These are phyloP conservation scores for Rhysida immarginata DNA, from an alignment of 1,140 invertebrate genomes.

Conservation along the genomic window DNA sequence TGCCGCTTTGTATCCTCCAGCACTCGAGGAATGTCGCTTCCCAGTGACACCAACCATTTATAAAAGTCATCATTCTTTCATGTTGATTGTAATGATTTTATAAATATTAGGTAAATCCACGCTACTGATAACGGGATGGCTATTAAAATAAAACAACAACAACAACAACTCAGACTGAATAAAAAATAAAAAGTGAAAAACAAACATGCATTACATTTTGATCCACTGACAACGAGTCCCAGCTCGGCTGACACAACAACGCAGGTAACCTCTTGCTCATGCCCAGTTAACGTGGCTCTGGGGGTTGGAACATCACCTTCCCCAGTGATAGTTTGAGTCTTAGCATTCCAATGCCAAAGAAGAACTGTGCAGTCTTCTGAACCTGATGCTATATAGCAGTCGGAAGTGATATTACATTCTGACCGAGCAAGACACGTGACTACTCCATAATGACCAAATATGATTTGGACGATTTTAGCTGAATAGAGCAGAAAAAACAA, in stretches of 20 bases:
- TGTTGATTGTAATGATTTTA: too few species aligned
- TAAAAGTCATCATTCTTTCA: too few species aligned
- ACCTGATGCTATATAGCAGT: conserved; percentile 96
- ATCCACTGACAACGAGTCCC: conserved; percentile 90
- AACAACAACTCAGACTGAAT: too few species aligned
- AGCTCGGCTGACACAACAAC: conserved; percentile 95
- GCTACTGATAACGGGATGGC: too few species aligned
- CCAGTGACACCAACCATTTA: too few species aligned
- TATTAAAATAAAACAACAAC: too few species aligned
- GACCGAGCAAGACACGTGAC: conserved; percentile 92
- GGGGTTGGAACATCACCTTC: conserved; percentile 87
- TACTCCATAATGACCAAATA: conserved; percentile 97
- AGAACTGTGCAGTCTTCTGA: conserved; percentile 94
- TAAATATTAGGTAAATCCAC: too few species aligned
- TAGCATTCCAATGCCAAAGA: conserved; percentile 96
- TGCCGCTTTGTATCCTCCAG: too few species aligned
- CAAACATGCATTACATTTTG: conserved; percentile 66
- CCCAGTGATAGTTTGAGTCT: conserved; percentile 88
- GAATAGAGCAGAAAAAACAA: too few species aligned
- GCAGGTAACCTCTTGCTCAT: conserved; percentile 84
- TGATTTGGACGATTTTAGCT: conserved; percentile 95
- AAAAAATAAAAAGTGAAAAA: too few species aligned
- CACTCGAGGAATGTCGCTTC: too few species aligned
- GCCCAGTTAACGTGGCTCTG: conserved; percentile 87
- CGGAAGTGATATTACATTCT: conserved; percentile 94